These are phyloP conservation scores for Monopis laevigella DNA, from an alignment of 2,888 invertebrate genomes.

Conservation along the genomic window DNA sequence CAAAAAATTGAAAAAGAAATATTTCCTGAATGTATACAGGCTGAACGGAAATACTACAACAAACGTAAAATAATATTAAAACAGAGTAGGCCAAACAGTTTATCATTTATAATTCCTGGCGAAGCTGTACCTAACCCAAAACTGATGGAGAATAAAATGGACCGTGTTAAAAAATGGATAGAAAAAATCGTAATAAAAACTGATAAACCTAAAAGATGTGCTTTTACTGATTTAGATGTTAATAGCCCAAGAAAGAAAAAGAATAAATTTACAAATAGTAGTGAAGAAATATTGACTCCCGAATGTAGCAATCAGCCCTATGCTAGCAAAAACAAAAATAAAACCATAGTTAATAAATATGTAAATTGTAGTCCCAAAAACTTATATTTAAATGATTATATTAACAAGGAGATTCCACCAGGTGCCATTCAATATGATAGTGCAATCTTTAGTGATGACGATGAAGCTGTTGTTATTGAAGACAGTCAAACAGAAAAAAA, in stretches of 20 bases:
- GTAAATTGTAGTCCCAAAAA: no score
- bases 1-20: conserved; percentile 44
- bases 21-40: conserved; percentile 56
- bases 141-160: conserved; percentile 37
- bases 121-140: conserved; percentile 26
- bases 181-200: conserved; percentile 29
- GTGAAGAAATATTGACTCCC: no score
- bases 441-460: no score
- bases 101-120: conserved; percentile 29
- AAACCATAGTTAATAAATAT: no score
- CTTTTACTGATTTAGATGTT: conserved; percentile 41
- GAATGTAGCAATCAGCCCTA: no score
- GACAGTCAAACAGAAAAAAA: neutral
- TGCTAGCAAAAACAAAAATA: no score
- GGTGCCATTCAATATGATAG: no score
- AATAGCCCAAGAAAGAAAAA: conserved; percentile 29
- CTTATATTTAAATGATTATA: no score
- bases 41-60: conserved; percentile 44
- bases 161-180: conserved; percentile 46
- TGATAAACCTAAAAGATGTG: no score
- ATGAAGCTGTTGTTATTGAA: no score
- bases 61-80: conserved; percentile 34
- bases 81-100: conserved; percentile 33
- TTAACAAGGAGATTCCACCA: no score
- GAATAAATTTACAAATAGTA: no score